phyloP scores from a whole-genome alignment of 2,113 vertebrate species.

The Indri indri region DNA sequence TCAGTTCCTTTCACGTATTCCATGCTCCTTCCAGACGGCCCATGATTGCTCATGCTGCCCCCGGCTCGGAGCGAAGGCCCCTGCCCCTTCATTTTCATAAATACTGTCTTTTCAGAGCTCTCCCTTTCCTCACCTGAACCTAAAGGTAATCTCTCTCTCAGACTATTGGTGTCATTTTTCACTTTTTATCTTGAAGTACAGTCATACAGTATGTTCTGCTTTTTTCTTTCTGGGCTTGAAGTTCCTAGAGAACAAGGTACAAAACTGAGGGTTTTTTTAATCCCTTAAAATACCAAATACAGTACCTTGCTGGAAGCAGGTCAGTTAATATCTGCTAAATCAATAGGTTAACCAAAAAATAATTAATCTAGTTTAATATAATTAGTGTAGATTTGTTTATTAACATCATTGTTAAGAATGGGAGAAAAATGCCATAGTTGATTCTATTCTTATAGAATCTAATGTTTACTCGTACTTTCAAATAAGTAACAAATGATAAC shows the following conservation, averaged over 20 bases:
- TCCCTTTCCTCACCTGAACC: background rate
- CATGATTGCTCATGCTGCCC: background rate
- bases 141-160: background rate
- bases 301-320: background rate
- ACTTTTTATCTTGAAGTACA: background rate
- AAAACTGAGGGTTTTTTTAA: background rate
- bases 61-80: background rate
- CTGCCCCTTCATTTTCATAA: background rate
- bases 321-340: background rate
- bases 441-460: background rate
- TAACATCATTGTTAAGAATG: background rate
- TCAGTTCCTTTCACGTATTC: background rate
- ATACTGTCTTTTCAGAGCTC: background rate
- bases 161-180: background rate
- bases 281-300: background rate
- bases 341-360: background rate
- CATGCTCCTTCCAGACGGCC: background rate
- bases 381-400: background rate
- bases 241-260: background rate
- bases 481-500: background rate
- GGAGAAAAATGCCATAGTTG: background rate
- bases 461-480: conserved; percentile 5
- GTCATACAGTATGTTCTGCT: background rate
- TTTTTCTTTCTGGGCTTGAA: conserved; percentile 22
- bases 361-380: background rate